Conservation (phyloP, 2,888 invertebrate genomes). For the Seira sanloemensis region DNA sequence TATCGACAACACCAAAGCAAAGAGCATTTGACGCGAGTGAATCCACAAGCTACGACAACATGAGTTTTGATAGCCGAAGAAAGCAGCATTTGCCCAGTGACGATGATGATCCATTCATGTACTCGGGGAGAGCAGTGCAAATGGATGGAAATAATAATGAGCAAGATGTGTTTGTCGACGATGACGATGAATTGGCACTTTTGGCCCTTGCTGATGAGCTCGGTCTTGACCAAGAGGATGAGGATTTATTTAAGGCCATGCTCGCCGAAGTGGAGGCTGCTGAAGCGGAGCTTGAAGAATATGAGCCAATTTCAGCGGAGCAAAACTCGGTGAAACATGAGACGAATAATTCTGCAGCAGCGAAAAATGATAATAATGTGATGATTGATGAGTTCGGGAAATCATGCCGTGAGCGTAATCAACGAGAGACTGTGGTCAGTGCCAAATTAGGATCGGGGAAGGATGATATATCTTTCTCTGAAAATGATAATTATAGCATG, state of each 20-base stretch:
- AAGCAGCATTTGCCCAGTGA: conserved; percentile 2
- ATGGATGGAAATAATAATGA: conserved; percentile 62
- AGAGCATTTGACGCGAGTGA: background rate
- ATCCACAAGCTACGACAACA: background rate
- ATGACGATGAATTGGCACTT: conserved; percentile 72
- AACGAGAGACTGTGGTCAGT: conserved; percentile 60
- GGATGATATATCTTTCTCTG: background rate
- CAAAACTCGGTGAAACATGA: background rate
- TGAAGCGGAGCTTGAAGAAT: conserved; percentile 53
- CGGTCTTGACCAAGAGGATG: conserved; percentile 71
- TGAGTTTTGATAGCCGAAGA: conserved; percentile 17
- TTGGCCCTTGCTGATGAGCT: conserved; percentile 71
- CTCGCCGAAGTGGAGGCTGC: conserved; percentile 64
- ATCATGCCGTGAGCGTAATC: conserved; percentile 50
- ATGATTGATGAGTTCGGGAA: conserved; percentile 51
- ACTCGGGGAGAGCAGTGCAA: conserved; percentile 3
- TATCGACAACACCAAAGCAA: background rate
- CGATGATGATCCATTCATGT: conserved; percentile 39
- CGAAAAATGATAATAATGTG: conserved; percentile 28
- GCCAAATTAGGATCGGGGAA: conserved; percentile 55
- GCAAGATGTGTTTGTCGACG: conserved; percentile 62
- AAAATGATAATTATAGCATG: conserved; percentile 22
- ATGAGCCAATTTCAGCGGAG: conserved; percentile 44
- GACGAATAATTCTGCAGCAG: background rate
- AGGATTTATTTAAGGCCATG: conserved; percentile 67